Base-by-base conservation (phyloP, 2,113 vertebrate genomes). In the Triplophysa tibetana region DNA sequence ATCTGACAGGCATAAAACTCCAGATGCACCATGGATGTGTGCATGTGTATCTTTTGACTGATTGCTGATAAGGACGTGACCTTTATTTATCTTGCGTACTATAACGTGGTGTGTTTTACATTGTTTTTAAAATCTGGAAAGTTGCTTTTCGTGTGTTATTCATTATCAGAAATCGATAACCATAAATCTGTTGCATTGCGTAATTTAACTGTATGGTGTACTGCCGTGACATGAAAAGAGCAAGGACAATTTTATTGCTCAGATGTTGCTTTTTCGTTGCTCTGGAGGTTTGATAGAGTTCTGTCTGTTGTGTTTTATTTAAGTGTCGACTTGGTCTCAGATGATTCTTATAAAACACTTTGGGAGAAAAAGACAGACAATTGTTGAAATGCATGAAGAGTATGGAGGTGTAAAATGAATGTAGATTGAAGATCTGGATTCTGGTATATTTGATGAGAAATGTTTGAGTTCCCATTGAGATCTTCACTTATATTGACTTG, bases 21-120 rank as follows among this genome's bases (percentile, higher is more conserved):
- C 72, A 63, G 66, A 56, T 80, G 77, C 38, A 70, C 56, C 21
- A 50, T 26, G 67, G 29, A 79, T 12, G 85, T 84, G 63, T 77
- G 77, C 76, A 61, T 78, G 65, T 84, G 62, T 61, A 4, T 74
- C 24, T 1, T 23, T 66, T 82, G 76, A 79, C 54, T 7, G 41
- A 43, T 41, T 64, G 63, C 5, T 1, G 17, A 43, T 52, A 23
- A 68, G 61, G 61, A 77, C 48, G 3, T 64, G 61, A 65, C 43
- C 24, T 45, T 50, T 64, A 7, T 24, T n/a, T 14, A 21, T 26
- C 21, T 21, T 9, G 19, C 41, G 23, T 43, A 60, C 33, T 43
- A 0, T 38, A 45, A 24, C 58, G 14, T 14, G 1, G 43, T 76
- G 12, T 52, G 61, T 65, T 3, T 19, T 54, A 33, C 26, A 14